Conservation (phyloP, 2,113 vertebrate genomes). For the Toxostoma redivivum region DNA sequence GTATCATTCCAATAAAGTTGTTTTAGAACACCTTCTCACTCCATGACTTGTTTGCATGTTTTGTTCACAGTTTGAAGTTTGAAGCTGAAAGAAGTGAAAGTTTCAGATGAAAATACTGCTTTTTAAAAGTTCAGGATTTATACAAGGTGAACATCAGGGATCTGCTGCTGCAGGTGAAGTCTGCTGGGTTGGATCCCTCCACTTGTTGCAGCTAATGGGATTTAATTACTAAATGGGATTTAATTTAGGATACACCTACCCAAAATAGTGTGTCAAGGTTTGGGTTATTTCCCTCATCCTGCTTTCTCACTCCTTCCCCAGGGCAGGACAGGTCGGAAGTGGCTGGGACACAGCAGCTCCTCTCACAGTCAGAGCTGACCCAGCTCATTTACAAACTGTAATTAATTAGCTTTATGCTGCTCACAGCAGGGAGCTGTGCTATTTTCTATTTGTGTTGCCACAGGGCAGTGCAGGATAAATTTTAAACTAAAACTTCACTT, state of each 20-base stretch:
- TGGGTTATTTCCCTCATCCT: not conserved
- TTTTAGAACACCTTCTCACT: slow-evolving; percentile 44
- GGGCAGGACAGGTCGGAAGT: not conserved
- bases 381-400: not conserved
- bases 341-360: not conserved
- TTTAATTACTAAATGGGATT: not conserved
- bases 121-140: not conserved
- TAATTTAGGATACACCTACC: not conserved
- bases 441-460: not conserved
- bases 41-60: not conserved
- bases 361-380: not conserved
- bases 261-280: not conserved
- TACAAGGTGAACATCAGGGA: not conserved
- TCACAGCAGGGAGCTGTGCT: not conserved
- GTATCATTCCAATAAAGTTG: slow-evolving; percentile 53
- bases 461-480: not conserved
- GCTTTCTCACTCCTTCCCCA: not conserved
- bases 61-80: not conserved
- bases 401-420: not conserved
- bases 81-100: not conserved
- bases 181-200: not conserved
- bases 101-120: not conserved
- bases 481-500: not conserved
- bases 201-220: not conserved
- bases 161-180: not conserved